A percentile compares a stretch with the other conserved stretches of the same genome.
Conservation (phyloP, 2,888 invertebrate species). For the Carcina quercana region DNA sequence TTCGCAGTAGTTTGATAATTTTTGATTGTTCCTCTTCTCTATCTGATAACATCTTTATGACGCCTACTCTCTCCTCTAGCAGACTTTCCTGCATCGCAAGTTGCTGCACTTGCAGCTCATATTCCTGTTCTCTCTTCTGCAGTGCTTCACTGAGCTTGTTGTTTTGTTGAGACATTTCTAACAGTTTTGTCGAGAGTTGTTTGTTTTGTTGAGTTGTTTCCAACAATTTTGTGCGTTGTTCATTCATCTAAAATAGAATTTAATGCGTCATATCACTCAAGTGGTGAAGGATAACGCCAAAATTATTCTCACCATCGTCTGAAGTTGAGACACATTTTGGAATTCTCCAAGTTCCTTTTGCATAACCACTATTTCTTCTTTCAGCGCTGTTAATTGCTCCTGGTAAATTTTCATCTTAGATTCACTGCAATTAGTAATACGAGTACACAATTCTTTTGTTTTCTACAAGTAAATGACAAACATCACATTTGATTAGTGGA, state of each 20-base stretch:
- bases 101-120: conserved; percentile 29
- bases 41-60: conserved; percentile 43
- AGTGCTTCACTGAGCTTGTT: conserved; percentile 36
- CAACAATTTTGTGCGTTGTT: conserved; percentile 39
- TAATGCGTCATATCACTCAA: too few species aligned
- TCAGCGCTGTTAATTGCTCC: conserved; percentile 40
- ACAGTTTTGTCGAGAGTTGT: conserved; percentile 39
- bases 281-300: too few species aligned
- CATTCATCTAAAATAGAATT: conserved; percentile 36
- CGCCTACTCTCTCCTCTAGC: conserved; percentile 36
- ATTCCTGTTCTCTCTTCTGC: conserved; percentile 37
- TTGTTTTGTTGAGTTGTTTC: conserved; percentile 37
- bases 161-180: conserved; percentile 36
- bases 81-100: conserved; percentile 31
- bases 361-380: conserved; percentile 40
- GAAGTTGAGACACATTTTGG: conserved; percentile 42
- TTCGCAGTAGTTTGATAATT: conserved; percentile 44
- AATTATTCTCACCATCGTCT: conserved; percentile 38
- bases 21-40: conserved; percentile 53
- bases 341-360: conserved; percentile 50
- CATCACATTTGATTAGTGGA: too few species aligned
- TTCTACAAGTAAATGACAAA: too few species aligned
- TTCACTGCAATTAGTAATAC: conserved; percentile 34
- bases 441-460: too few species aligned
- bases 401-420: conserved; percentile 46